Evolutionary conservation across 2,113 vertebrate species (phyloP).

Genomic region (Myiopsitta monachus): DNA sequence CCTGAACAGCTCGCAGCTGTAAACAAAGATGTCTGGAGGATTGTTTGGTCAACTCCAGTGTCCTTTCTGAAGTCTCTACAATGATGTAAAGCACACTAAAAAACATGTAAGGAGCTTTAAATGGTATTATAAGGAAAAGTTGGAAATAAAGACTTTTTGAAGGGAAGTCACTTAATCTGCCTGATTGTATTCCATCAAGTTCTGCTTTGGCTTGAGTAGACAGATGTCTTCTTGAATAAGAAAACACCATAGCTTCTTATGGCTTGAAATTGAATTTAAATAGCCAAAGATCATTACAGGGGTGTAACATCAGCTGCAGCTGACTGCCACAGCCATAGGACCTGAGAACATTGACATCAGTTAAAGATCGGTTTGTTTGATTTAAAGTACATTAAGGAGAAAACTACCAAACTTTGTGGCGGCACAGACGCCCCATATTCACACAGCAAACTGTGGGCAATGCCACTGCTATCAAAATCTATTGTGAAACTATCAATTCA

Average conservation of each 20-base stretch:
- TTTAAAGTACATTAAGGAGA: not conserved
- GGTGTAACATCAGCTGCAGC: not conserved
- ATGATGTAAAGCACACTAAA: not conserved
- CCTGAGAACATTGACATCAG: not conserved
- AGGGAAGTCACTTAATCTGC: not conserved
- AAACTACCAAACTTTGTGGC: not conserved
- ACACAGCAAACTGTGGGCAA: not conserved
- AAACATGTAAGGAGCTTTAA: not conserved
- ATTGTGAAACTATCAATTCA: not conserved
- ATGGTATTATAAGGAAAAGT: not conserved
- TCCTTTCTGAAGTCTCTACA: not conserved
- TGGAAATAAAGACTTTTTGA: not conserved
- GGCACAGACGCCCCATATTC: not conserved
- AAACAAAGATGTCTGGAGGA: not conserved
- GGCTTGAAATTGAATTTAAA: not conserved
- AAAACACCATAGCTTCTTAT: not conserved
- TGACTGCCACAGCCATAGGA: not conserved
- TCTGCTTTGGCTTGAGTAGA: not conserved
- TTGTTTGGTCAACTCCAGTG: not conserved
- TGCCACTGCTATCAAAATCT: not conserved
- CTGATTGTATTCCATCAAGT: not conserved
- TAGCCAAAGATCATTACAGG: not conserved
- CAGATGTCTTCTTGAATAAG: not conserved
- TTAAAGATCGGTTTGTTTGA: not conserved
- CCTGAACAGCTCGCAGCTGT: not conserved